Evolutionary conservation across 2,888 invertebrate genomes (phyloP).

Genomic region (Plagodis dolabraria): DNA sequence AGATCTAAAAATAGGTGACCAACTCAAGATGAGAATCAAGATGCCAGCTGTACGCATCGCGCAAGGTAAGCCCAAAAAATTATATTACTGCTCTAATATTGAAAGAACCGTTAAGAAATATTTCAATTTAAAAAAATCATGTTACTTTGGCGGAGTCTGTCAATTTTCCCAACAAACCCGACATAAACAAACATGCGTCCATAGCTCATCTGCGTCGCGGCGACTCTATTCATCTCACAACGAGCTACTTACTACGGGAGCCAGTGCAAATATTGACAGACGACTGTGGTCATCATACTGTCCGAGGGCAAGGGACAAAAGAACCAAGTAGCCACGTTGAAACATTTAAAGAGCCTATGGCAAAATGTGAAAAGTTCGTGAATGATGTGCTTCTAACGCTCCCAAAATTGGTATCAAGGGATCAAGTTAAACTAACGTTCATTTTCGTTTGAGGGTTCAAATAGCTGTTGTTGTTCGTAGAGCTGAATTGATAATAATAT

Average conservation of each 20-base stretch:
- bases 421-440: conserved; percentile 28
- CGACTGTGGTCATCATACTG: conserved; percentile 73
- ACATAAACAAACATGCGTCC: conserved; percentile 59
- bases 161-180: conserved; percentile 40
- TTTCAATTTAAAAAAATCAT: conserved; percentile 4
- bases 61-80: conserved; percentile 90
- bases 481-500: too few relatives aligned
- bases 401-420: conserved; percentile 31
- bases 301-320: conserved; percentile 60
- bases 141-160: conserved; percentile 7
- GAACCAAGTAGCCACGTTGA: conserved; percentile 56
- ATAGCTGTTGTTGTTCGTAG: not conserved
- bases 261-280: conserved; percentile 72
- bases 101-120: not conserved
- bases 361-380: conserved; percentile 36
- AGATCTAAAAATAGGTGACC: conserved; percentile 84
- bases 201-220: conserved; percentile 48
- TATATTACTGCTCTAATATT: conserved; percentile 1
- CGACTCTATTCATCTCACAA: conserved; percentile 70
- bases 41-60: conserved; percentile 98
- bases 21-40: conserved; percentile 97
- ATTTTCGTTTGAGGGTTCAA: conserved; percentile 11
- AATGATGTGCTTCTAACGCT: conserved; percentile 29
- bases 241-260: conserved; percentile 79
- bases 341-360: conserved; percentile 50